Evolutionary conservation across 2,888 invertebrate genomes (phyloP).

Genomic region (Cacoxenus indagator): DNA sequence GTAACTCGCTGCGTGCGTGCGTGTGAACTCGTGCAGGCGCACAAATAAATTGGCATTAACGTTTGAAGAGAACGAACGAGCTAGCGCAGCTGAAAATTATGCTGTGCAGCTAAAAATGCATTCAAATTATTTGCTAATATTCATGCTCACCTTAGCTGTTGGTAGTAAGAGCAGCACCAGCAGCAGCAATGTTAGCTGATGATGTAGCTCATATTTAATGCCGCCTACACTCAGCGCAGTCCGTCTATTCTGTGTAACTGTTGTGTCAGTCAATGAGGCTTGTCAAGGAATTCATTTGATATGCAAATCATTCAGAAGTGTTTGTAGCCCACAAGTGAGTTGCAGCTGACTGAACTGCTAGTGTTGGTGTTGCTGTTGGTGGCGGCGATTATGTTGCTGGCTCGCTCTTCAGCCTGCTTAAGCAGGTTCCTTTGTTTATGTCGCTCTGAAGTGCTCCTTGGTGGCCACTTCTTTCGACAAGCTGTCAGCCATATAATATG

Average conservation of each 20-base stretch:
- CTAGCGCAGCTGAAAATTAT: neutral
- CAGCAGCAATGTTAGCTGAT: too few relatives aligned
- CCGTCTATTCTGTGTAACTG: neutral
- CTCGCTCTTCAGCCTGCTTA: neutral
- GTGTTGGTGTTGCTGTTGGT: neutral
- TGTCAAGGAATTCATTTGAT: neutral
- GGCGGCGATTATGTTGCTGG: neutral
- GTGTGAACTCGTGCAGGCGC: neutral
- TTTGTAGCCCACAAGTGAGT: too few relatives aligned
- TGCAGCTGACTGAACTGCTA: neutral
- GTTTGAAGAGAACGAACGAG: neutral
- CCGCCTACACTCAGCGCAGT: too few relatives aligned
- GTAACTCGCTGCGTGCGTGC: neutral
- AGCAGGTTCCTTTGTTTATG: neutral
- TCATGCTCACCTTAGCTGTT: neutral
- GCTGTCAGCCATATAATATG: neutral
- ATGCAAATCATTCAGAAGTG: neutral
- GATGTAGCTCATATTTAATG: too few relatives aligned
- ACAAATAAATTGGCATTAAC: slow-evolving; percentile 16
- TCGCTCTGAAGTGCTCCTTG: neutral
- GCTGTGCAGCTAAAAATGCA: neutral
- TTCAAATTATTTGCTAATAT: neutral
- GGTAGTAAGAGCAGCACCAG: neutral
- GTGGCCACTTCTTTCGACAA: neutral
- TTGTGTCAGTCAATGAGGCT: neutral